A percentile compares a stretch with the other conserved stretches of the same genome.
Conservation (phyloP, 2,113 vertebrate species). For the Gallinago paraguaiae region DNA sequence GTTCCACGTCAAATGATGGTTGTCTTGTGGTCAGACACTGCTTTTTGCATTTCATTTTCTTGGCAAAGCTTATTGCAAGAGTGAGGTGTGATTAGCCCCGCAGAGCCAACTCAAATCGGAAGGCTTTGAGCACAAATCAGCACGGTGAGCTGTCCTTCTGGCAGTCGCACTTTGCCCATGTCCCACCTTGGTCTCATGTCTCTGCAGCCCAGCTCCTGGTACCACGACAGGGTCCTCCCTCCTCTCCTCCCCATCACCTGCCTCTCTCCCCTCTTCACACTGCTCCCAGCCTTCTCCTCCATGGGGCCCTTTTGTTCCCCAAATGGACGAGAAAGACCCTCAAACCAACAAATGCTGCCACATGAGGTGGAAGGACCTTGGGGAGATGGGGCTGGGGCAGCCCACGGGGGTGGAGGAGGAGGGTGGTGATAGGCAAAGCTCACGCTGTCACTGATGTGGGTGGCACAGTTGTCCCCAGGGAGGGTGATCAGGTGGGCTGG, state of each 20-base stretch:
- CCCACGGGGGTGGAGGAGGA: not conserved
- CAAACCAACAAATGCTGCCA: not conserved
- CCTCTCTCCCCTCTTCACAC: not conserved
- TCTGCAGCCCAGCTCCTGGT: not conserved
- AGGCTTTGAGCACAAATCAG: not conserved
- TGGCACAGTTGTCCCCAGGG: not conserved
- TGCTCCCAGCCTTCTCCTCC: not conserved
- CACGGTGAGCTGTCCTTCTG: accelerated
- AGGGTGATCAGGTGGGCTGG: not conserved
- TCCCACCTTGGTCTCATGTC: accelerated
- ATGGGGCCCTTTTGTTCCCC: not conserved
- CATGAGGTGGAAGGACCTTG: accelerated
- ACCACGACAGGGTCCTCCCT: not conserved
- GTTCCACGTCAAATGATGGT: not conserved
- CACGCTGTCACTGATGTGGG: accelerated
- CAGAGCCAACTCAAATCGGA: not conserved
- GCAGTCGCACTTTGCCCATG: too few relatives aligned
- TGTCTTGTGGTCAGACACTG: not conserved
- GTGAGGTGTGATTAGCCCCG: too few relatives aligned
- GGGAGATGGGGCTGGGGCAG: not conserved
- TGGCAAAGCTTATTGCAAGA: not conserved
- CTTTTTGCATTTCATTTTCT: not conserved
- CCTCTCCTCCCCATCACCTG: too few relatives aligned
- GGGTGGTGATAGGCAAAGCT: not conserved
- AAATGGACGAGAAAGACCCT: not conserved